A percentile compares a stretch with the other conserved stretches of the same genome.
These are phyloP conservation scores for Pteronura brasiliensis DNA, from an alignment of 2,113 vertebrate genomes.

Conservation along the genomic window DNA sequence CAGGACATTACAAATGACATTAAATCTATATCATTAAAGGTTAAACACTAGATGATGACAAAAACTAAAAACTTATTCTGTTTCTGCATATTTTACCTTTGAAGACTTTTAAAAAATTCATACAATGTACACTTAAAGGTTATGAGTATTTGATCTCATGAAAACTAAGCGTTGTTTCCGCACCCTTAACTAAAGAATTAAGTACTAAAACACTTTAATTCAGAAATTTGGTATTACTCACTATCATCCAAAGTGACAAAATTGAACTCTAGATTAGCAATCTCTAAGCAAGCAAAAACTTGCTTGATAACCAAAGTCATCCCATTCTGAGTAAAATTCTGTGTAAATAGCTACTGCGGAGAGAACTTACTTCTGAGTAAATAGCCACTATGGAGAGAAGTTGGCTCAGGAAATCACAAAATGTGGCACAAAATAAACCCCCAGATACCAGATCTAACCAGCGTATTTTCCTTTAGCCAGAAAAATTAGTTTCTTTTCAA, in stretches of 20 bases:
- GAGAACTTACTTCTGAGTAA: not conserved
- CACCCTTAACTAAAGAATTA: not conserved
- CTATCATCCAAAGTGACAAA: not conserved
- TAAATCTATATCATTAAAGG: not conserved
- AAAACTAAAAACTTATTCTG: not conserved
- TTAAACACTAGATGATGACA: not conserved
- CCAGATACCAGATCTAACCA: not conserved
- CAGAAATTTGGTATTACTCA: not conserved
- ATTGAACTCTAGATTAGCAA: slow-evolving; percentile 5
- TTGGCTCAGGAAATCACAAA: slow-evolving; percentile 24
- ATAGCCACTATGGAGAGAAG: not conserved
- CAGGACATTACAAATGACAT: not conserved
- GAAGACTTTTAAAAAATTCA: not conserved
- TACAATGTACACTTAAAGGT: not conserved
- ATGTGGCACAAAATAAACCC: not conserved
- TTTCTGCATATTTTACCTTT: not conserved
- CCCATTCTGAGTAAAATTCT: slow-evolving; percentile 39
- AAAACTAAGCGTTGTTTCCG: not conserved
- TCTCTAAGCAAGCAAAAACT: slow-evolving; percentile 1
- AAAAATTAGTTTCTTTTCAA: not conserved
- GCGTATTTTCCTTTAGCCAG: not conserved
- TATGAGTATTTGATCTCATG: not conserved
- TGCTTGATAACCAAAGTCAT: not conserved
- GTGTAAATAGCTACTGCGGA: not conserved
- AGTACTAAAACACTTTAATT: slow-evolving; percentile 15